Conservation (phyloP, 2,888 invertebrate genomes). For the Zootermopsis nevadensis region DNA sequence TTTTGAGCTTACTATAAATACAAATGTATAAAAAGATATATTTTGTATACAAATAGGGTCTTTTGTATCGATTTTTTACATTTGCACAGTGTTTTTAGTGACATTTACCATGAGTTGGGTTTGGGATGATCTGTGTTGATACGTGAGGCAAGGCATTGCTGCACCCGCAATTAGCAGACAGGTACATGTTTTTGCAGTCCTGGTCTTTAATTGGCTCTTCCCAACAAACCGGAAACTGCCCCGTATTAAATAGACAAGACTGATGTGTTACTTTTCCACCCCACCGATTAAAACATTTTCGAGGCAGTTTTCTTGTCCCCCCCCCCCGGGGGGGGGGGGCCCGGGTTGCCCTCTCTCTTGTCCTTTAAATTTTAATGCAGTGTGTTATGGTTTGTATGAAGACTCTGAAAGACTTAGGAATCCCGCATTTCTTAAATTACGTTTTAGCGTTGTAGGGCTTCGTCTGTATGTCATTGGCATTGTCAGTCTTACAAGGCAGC, state of each 20-base stretch:
- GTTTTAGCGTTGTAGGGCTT: neutral
- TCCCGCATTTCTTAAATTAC: neutral
- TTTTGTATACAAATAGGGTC: constrained; percentile 35
- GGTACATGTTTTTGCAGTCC: neutral
- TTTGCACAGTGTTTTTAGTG: constrained; percentile 37
- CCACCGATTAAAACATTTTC: neutral
- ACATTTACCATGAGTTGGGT: constrained; percentile 6
- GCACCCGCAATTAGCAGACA: neutral
- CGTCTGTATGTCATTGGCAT: neutral
- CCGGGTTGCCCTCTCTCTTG: too few relatives aligned
- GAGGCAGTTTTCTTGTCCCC: neutral
- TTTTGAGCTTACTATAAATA: constrained; percentile 29
- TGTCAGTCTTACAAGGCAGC: neutral
- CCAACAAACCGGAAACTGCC: constrained; percentile 10
- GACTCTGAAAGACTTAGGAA: neutral
- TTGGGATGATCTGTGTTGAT: neutral
- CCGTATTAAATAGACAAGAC: neutral
- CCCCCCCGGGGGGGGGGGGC: too few relatives aligned
- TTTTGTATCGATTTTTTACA: constrained; percentile 40
- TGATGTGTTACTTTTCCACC: neutral
- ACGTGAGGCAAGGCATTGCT: neutral
- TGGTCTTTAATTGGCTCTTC: neutral
- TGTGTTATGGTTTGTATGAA: neutral
- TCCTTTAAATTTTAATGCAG: neutral
- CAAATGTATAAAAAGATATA: constrained; percentile 28